These are phyloP conservation scores for Popillia japonica DNA, from an alignment of 1,140 invertebrate species.

Conservation along the genomic window DNA sequence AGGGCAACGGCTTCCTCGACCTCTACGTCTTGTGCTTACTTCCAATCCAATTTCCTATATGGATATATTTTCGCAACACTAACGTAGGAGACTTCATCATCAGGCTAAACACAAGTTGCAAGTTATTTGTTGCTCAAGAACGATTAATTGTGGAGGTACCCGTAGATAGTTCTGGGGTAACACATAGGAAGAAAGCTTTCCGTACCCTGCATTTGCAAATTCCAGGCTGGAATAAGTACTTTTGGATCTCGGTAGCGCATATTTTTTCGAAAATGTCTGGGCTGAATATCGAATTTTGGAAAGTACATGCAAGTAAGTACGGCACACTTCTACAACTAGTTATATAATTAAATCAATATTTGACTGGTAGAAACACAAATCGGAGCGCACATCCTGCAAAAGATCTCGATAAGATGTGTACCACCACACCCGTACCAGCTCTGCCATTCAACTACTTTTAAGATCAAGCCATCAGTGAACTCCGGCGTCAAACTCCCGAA, in stretches of 20 bases:
- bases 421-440: background rate
- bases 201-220: conserved; percentile 35
- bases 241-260: conserved; percentile 46
- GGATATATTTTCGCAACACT: conserved; percentile 47
- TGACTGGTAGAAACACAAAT: background rate
- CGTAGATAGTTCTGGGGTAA: background rate
- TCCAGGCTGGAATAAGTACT: conserved; percentile 48
- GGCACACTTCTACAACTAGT: background rate
- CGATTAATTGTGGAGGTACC: conserved; percentile 42
- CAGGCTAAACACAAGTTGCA: conserved; percentile 40
- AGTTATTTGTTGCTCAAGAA: conserved; percentile 14
- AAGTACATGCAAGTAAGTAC: background rate
- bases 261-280: conserved; percentile 40
- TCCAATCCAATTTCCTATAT: conserved; percentile 2
- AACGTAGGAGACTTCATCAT: conserved; percentile 54
- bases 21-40: conserved; percentile 33
- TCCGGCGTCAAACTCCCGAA: background rate
- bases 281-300: background rate
- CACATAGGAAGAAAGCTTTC: background rate
- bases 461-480: background rate
- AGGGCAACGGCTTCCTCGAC: conserved; percentile 39
- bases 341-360: no score
- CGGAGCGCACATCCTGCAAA: background rate
- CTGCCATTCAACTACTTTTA: background rate
- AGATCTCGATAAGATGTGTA: background rate